Evolutionary conservation across 2,888 invertebrate species (phyloP).

Genomic region (Drosophila imparisetae): DNA sequence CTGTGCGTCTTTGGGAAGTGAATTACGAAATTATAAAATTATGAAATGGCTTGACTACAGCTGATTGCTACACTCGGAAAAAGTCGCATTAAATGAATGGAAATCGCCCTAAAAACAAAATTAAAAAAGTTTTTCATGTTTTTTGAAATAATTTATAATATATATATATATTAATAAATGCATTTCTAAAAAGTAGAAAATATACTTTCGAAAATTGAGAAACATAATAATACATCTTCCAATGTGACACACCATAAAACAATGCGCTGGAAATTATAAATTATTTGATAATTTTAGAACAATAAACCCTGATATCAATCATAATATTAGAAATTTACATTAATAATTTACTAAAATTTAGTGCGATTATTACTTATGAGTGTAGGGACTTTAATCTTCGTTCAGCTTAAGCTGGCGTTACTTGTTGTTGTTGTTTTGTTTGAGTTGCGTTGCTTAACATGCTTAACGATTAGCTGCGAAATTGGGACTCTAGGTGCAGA

Average conservation of each 20-base stretch:
- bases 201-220: too few relatives aligned
- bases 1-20: neutral
- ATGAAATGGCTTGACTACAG: neutral
- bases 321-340: neutral
- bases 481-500: slow-evolving; percentile 30
- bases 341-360: neutral
- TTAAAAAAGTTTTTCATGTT: neutral
- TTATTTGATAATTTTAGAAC: too few relatives aligned
- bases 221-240: too few relatives aligned
- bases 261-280: neutral
- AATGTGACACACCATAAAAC: neutral
- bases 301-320: neutral
- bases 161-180: too few relatives aligned
- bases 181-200: neutral
- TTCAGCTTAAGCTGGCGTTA: neutral
- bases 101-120: too few relatives aligned
- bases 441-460: neutral
- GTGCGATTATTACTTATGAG: neutral
- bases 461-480: slow-evolving; percentile 24
- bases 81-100: neutral
- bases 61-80: neutral
- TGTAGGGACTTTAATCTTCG: neutral
- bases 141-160: neutral
- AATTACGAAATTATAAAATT: neutral
- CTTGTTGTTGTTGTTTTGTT: neutral